phyloP scores from a whole-genome alignment of 2,888 invertebrate genomes.

The Charanyca ferruginea region DNA sequence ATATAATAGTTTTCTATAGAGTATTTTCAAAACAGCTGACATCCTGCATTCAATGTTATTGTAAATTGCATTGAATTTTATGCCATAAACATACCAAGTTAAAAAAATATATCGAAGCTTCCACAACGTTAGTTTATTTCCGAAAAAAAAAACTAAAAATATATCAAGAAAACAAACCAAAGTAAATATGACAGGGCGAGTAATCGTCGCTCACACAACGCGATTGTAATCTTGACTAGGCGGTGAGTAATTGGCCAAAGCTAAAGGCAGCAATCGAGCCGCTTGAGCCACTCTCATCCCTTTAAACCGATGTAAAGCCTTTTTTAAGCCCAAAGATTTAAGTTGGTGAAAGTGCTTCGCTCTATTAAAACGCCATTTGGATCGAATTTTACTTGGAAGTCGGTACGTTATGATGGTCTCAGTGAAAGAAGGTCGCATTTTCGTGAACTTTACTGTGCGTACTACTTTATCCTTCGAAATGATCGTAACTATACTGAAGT shows the following conservation, averaged over 20 bases:
- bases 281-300: conserved; percentile 87
- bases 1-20: not conserved
- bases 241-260: conserved; percentile 88
- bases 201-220: conserved; percentile 71
- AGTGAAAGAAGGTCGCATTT: conserved; percentile 56
- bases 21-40: not conserved
- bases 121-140: conserved; percentile 6
- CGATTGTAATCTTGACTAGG: conserved; percentile 84
- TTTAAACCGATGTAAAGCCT: conserved; percentile 90
- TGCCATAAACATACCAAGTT: not conserved
- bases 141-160: conserved; percentile 47
- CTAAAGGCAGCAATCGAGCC: conserved; percentile 87
- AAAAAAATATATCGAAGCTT: not conserved
- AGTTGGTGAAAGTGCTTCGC: conserved; percentile 89
- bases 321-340: conserved; percentile 91
- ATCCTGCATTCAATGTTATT: not conserved
- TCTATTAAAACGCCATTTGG: conserved; percentile 89
- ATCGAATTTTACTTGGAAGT: conserved; percentile 77
- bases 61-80: not conserved
- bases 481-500: not conserved
- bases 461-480: conserved; percentile 28
- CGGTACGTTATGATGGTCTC: conserved; percentile 62
- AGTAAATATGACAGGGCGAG: conserved; percentile 68
- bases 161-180: conserved; percentile 65
- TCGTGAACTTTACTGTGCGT: conserved; percentile 43